Evolutionary conservation across 1,140 invertebrate genomes (phyloP).

Genomic region (Drosophila pseudoananassae): DNA sequence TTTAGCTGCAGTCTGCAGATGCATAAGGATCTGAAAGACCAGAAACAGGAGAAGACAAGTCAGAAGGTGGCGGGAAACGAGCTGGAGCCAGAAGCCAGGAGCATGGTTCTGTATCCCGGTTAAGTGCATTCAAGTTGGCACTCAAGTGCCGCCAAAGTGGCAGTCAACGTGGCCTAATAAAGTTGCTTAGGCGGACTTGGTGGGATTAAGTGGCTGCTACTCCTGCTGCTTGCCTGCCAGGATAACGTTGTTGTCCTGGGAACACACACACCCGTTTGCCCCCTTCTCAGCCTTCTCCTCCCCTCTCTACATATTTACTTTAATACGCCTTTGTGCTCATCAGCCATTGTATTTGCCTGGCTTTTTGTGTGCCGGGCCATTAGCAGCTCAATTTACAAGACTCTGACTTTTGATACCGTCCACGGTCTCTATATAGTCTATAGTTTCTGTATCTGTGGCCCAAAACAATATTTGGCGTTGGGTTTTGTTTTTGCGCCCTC

Average conservation of each 20-base stretch:
- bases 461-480: slow-evolving; percentile 72
- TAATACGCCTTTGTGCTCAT: slow-evolving; percentile 47
- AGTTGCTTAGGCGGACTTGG: slow-evolving; percentile 65
- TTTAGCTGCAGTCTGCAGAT: slow-evolving; percentile 11
- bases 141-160: slow-evolving; percentile 74
- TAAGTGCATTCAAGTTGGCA: slow-evolving; percentile 76
- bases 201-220: slow-evolving; percentile 48
- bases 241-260: slow-evolving; percentile 30
- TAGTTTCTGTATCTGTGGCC: slow-evolving; percentile 32
- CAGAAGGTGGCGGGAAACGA: slow-evolving; percentile 25
- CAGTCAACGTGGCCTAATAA: slow-evolving; percentile 81
- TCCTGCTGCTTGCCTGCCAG: slow-evolving; percentile 7
- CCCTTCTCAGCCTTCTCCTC: neutral
- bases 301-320: slow-evolving; percentile 41
- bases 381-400: slow-evolving; percentile 77
- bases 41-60: slow-evolving; percentile 8
- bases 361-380: slow-evolving; percentile 55
- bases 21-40: slow-evolving; percentile 4
- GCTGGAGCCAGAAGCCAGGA: slow-evolving; percentile 31
- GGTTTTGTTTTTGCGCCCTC: slow-evolving; percentile 27
- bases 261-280: slow-evolving; percentile 8
- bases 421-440: slow-evolving; percentile 11
- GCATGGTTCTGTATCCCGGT: slow-evolving; percentile 6
- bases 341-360: slow-evolving; percentile 45
- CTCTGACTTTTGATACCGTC: slow-evolving; percentile 40